Conservation (phyloP, 2,888 invertebrate species). For the Anorthoa munda region DNA sequence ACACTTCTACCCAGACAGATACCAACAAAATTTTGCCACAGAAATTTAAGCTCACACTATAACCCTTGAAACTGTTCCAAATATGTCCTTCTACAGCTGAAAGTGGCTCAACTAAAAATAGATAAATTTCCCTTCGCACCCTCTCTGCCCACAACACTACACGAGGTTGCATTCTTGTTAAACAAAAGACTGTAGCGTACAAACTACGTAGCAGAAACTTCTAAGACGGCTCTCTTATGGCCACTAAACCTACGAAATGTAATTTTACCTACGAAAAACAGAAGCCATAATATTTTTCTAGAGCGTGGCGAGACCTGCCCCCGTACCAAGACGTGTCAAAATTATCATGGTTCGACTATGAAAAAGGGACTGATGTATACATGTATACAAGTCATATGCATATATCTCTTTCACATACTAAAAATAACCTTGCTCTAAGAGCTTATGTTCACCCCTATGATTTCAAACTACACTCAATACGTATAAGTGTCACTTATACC, state of each 20-base stretch:
- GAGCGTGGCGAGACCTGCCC: too few species aligned
- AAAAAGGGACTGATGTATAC: too few species aligned
- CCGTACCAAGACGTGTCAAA: too few species aligned
- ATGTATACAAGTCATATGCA: too few species aligned
- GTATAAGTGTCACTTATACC: too few species aligned
- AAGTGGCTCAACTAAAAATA: conserved; percentile 59
- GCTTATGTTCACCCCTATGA: too few species aligned
- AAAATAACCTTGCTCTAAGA: too few species aligned
- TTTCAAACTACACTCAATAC: too few species aligned
- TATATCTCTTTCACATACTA: too few species aligned
- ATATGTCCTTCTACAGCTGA: conserved; percentile 26
- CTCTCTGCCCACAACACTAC: conserved; percentile 69
- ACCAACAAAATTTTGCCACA: neutral
- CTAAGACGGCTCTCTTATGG: conserved; percentile 60
- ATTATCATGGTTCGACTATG: too few species aligned
- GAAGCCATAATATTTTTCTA: neutral
- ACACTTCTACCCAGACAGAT: neutral
- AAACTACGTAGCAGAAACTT: conserved; percentile 67
- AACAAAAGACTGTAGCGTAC: conserved; percentile 80
- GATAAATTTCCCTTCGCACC: conserved; percentile 65
- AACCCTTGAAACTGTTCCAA: conserved; percentile 24
- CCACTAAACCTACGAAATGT: conserved; percentile 66
- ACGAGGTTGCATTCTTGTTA: conserved; percentile 76
- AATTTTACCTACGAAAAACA: conserved; percentile 18
- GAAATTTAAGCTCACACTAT: neutral